A percentile compares a stretch with the other conserved stretches of the same genome.
Evolutionary conservation across 2,888 invertebrate species (phyloP).

Genomic region (Sialis lutaria): DNA sequence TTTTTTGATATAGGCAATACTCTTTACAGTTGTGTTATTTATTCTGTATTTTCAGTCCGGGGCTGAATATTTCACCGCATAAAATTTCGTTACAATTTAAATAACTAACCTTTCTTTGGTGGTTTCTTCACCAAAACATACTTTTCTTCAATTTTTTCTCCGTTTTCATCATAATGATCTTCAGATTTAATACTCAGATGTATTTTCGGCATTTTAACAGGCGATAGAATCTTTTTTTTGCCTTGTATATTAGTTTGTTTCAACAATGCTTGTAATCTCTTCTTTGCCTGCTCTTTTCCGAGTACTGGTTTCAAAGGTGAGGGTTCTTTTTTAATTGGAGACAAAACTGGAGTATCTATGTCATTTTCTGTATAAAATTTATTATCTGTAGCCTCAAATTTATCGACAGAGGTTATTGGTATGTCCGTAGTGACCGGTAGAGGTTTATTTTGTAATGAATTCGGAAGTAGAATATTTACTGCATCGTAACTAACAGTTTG

Average conservation of each 20-base stretch:
- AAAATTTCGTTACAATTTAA: too few species aligned
- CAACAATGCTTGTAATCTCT: conserved; percentile 19
- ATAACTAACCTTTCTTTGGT: conserved; percentile 13
- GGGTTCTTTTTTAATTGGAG: neutral
- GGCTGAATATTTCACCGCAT: too few species aligned
- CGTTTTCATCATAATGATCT: conserved; percentile 10
- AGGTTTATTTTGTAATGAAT: too few species aligned
- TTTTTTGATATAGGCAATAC: too few species aligned
- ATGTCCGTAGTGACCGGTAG: too few species aligned
- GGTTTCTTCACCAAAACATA: conserved; percentile 9
- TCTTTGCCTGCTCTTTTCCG: conserved; percentile 19
- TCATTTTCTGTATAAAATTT: neutral
- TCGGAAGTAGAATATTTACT: neutral
- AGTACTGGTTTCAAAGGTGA: conserved; percentile 7
- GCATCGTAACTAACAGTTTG: neutral
- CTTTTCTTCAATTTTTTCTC: conserved; percentile 10
- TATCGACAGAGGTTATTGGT: too few species aligned
- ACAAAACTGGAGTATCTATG: neutral
- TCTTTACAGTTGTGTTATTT: too few species aligned
- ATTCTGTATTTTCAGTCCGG: too few species aligned
- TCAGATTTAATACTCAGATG: conserved; percentile 6
- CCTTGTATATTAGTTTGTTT: neutral
- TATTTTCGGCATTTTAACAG: conserved; percentile 7
- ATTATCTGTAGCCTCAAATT: neutral
- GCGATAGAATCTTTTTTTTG: conserved; percentile 1